phyloP scores from a whole-genome alignment of 2,113 vertebrate genomes.

The Gopherus flavomarginatus region DNA sequence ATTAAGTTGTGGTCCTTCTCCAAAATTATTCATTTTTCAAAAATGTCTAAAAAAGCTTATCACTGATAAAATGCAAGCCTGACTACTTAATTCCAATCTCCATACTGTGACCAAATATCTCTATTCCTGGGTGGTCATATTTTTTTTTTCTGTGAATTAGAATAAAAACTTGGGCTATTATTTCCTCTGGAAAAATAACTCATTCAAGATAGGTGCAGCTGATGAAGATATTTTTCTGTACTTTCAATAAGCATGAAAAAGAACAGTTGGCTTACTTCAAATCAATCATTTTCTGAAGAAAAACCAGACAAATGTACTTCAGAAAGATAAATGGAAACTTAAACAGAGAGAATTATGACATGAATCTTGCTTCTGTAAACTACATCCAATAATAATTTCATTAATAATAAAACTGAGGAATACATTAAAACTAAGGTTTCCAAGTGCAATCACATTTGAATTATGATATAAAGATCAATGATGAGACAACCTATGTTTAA shows the following conservation, averaged over 20 bases:
- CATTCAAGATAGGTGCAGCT: background rate
- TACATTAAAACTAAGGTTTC: background rate
- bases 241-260: background rate
- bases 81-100: fast-evolving
- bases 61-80: background rate
- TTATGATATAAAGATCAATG: background rate
- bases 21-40: background rate
- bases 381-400: background rate
- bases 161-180: background rate
- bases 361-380: background rate
- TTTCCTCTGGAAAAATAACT: background rate
- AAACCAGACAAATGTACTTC: background rate
- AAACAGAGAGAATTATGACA: background rate
- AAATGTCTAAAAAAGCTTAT: background rate
- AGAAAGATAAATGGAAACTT: background rate
- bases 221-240: background rate
- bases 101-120: background rate
- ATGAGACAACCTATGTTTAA: background rate
- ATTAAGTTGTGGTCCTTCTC: background rate
- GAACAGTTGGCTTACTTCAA: background rate
- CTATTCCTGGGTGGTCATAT: fast-evolving
- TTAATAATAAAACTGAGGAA: background rate
- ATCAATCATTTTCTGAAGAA: fast-evolving
- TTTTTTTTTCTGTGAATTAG: background rate
- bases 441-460: background rate